Percentiles rank a stretch among this genome's conserved stretches.
These are phyloP conservation scores for Clupea harengus DNA, from an alignment of 2,113 vertebrate species.

Conservation along the genomic window DNA sequence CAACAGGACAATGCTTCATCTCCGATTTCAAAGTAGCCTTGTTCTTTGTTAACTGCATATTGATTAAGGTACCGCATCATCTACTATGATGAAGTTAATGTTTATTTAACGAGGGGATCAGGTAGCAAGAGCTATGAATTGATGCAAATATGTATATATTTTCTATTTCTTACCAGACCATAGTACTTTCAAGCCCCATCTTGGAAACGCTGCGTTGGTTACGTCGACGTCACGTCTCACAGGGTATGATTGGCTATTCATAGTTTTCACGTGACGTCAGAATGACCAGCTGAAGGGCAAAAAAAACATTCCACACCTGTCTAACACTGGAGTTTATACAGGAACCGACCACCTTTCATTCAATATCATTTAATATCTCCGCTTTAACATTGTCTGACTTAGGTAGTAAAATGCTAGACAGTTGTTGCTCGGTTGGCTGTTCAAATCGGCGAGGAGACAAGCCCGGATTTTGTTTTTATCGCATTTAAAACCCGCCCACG, in stretches of 20 bases:
- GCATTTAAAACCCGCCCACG: no score
- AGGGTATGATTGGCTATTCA: conserved; percentile 57
- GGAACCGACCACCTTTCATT: no score
- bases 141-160: background rate
- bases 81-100: background rate
- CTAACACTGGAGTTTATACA: no score
- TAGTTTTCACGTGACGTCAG: no score
- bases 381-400: no score
- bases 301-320: no score
- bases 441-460: no score
- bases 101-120: background rate
- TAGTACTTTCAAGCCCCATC: conserved; percentile 90
- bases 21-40: background rate
- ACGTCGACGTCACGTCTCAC: conserved; percentile 46
- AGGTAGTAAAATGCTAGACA: no score
- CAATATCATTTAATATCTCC: no score
- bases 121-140: background rate
- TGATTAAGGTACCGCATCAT: background rate
- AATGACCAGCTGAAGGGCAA: no score
- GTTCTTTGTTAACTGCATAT: background rate
- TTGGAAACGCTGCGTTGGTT: conserved; percentile 52
- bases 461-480: no score
- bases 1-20: background rate
- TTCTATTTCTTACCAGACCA: conserved; percentile 81
- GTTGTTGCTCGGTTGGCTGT: no score